Base-by-base conservation (phyloP, 37 sponge, comb jelly and placozoan species). In the Diacarnus erythraeanus region DNA sequence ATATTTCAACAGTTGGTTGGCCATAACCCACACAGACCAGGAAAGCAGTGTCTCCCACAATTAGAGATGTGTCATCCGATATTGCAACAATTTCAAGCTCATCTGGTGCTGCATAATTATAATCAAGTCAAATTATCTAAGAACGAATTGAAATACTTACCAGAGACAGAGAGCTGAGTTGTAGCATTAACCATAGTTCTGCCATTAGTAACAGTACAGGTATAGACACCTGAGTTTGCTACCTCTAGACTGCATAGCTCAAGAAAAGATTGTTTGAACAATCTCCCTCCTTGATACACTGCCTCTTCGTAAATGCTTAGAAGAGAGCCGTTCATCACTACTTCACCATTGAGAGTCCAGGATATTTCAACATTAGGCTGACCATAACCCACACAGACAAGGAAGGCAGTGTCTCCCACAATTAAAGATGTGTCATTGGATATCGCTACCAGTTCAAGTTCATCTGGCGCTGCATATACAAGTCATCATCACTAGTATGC, bases 331-430 rank as follows among this genome's bases (percentile, higher is more conserved):
- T 80, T 56, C 34, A 20, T n/a, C 34, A 57, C 12, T 22, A 33
- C 23, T 27, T 59, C 36, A 35, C 37, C 76, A 57, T 47, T 35
- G 12, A 10, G 57, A 21, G 38, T 54, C 80, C 80, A 80, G 40
- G 80, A 31, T 59, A 80, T 57, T 35, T 21, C 38, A 22, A 70
- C 71, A 18, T 0, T 21, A 27, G 80, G 80, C 21, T 71, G 18
- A 38, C 80, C 80, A 71, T 37, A 42, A 4, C 70, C 80, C 1
- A 80, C 80, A 71, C 80, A 80, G 15, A 41, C 38, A 1, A 71
- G 59, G 18, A 59, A 0, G 23, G 41, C 5, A 38, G 71, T 80
- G 37, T 37, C 41, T 33, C 69, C 79, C 1, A 30, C 69, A 34
- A 41, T 26, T 18, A 67, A 37, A 42, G 38, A 39, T 17, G 59